Percentiles rank a stretch among this genome's conserved stretches.
phyloP scores from a whole-genome alignment of 2,888 invertebrate genomes.

The Mesorhabditis belari region DNA sequence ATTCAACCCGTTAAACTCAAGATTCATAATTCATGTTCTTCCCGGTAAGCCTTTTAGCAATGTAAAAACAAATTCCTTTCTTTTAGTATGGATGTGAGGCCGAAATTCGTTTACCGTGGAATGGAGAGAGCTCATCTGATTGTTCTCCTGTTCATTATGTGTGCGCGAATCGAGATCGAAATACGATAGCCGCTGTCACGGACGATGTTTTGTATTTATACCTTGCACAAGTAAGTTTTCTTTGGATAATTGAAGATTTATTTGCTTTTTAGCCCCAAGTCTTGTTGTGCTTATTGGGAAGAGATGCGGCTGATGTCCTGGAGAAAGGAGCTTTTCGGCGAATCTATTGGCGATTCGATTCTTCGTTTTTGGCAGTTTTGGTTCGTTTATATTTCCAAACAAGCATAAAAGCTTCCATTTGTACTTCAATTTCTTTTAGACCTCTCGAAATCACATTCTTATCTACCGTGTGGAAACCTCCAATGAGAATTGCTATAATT shows the following conservation, averaged over 20 bases:
- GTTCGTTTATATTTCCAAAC: slow-evolving; percentile 22
- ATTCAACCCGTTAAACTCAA: not conserved
- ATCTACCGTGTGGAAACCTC: slow-evolving; percentile 37
- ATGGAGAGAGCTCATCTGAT: too few species aligned
- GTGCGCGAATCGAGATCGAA: slow-evolving; percentile 44
- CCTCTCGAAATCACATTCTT: slow-evolving; percentile 35
- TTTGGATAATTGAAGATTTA: not conserved
- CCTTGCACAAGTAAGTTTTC: slow-evolving; percentile 37
- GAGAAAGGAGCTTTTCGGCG: slow-evolving; percentile 34
- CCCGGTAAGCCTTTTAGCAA: not conserved
- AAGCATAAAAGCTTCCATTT: too few species aligned
- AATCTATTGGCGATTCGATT: slow-evolving; percentile 47
- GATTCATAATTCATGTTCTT: not conserved
- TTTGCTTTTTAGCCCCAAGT: slow-evolving; percentile 38
- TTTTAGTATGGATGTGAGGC: slow-evolving; percentile 27
- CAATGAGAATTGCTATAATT: slow-evolving; percentile 35
- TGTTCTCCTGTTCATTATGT: slow-evolving; percentile 17
- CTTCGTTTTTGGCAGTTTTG: slow-evolving; percentile 35
- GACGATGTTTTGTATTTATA: slow-evolving; percentile 35
- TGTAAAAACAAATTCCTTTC: not conserved
- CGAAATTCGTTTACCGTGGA: slow-evolving; percentile 15
- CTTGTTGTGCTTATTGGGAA: slow-evolving; percentile 32
- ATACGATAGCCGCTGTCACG: slow-evolving; percentile 36
- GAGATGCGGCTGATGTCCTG: slow-evolving; percentile 27
- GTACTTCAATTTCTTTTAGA: slow-evolving; percentile 33